These are phyloP conservation scores for Dryobota labecula DNA, from an alignment of 2,888 invertebrate genomes.

Conservation along the genomic window DNA sequence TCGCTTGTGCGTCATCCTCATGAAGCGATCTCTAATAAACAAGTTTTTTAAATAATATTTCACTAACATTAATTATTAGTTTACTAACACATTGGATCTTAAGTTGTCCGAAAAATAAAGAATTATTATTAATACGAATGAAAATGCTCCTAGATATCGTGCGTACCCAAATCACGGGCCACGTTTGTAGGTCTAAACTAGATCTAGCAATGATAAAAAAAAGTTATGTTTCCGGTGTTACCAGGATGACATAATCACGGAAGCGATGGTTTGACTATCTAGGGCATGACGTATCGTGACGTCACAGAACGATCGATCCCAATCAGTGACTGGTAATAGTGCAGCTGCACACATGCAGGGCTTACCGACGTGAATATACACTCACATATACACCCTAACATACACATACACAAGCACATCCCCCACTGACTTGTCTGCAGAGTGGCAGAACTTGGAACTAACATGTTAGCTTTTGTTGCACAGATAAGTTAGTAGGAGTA, in stretches of 20 bases:
- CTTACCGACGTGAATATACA: neutral
- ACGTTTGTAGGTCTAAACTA: neutral
- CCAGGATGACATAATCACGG: conserved; percentile 1
- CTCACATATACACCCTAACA: neutral
- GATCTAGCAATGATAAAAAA: neutral
- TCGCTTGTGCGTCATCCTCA: no score
- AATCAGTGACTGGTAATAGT: neutral
- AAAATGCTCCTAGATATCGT: neutral
- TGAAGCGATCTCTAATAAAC: no score
- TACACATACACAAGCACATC: no score
- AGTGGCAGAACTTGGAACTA: neutral
- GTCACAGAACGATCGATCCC: conserved; percentile 12
- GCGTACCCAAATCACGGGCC: neutral
- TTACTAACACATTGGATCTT: no score
- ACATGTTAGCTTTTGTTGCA: neutral
- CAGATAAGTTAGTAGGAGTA: neutral
- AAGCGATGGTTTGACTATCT: neutral
- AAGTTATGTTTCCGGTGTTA: neutral
- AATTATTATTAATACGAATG: no score
- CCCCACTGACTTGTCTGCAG: neutral
- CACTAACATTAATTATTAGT: no score
- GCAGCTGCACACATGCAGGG: conserved; percentile 9
- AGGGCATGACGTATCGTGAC: conserved; percentile 6
- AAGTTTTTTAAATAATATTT: no score
- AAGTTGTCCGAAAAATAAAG: no score